Conservation (phyloP, 2,888 invertebrate species). For the Idaea biselata region DNA sequence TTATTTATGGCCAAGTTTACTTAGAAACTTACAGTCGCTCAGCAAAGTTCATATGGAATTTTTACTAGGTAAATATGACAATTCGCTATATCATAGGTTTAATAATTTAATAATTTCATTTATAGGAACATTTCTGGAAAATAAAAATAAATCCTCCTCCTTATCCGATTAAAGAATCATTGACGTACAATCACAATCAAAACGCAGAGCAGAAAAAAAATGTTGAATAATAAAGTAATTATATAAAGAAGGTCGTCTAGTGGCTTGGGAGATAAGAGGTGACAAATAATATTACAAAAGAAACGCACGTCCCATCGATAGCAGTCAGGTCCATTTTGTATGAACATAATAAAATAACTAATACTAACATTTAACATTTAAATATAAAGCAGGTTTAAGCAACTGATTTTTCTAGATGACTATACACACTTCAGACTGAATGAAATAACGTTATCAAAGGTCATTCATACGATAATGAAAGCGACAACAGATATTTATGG, state of each 20-base stretch:
- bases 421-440: slow-evolving; percentile 5
- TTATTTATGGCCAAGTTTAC: no score
- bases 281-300: no score
- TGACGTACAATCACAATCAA: not conserved
- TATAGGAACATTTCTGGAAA: not conserved
- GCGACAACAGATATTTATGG: slow-evolving; percentile 26
- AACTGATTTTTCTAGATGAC: not conserved
- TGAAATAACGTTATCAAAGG: slow-evolving; percentile 30
- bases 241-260: no score
- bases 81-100: no score
- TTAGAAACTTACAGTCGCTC: no score
- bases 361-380: not conserved
- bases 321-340: no score
- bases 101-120: no score
- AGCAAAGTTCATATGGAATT: no score
- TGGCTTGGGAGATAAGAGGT: no score
- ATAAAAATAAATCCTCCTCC: not conserved
- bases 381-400: not conserved
- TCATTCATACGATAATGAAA: slow-evolving; percentile 26
- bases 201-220: not conserved
- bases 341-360: no score
- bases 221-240: not conserved
- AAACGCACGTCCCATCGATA: no score
- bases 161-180: not conserved
- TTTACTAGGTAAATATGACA: no score